Base-by-base conservation (phyloP, 2,797 vertebrate species). In the Pteropus rufus region DNA sequence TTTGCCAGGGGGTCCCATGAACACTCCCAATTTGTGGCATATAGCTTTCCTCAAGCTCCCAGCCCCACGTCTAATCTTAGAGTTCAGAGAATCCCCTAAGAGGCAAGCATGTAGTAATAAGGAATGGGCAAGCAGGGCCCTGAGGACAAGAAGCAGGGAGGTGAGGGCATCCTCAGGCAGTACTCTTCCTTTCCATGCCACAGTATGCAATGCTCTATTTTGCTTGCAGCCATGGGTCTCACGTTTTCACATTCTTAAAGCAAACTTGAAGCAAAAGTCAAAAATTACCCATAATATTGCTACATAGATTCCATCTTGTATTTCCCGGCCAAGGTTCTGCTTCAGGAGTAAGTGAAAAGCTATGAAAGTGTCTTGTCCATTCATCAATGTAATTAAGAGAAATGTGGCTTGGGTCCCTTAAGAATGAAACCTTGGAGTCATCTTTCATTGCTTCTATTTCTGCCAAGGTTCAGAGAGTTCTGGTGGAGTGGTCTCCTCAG, bases 331-430 rank as follows among this genome's bases (percentile, higher is more conserved):
- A 94, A 90, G 89, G 64, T 84, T 79, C 79, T 39, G 26, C 39
- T 87, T 73, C 76, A 76, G 46, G 64, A 56, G 49, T 90, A 72
- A 94, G 62, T 92, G 29, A 93, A 93, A 96, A 93, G 39, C 83
- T 34, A 2, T 91, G 82, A 91, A 69, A 58, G 18, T n/a, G 67
- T 79, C 91, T 81, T 76, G 31, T 84, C 91, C 11, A 1, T 80
- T 97, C 93, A 93, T 54, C 87, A 93, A 26, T 9, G n/a, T 34
- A 72, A 95, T 82, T 87, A 88, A 97, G 96, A 97, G 89, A 93
- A 92, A 96, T 93, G 93, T 79, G 46, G 69, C 88, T 52, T 69
- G 49, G 72, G 73, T 93, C 84, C 72, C 93, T 82, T 60, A 94
- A 91, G 89, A 82, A 92, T 44, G 36, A 76, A 88, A 31, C 52